Percentiles rank a stretch among this genome's conserved stretches.
Conservation (phyloP, 2,888 invertebrate genomes). For the Drosophila seclusa region DNA sequence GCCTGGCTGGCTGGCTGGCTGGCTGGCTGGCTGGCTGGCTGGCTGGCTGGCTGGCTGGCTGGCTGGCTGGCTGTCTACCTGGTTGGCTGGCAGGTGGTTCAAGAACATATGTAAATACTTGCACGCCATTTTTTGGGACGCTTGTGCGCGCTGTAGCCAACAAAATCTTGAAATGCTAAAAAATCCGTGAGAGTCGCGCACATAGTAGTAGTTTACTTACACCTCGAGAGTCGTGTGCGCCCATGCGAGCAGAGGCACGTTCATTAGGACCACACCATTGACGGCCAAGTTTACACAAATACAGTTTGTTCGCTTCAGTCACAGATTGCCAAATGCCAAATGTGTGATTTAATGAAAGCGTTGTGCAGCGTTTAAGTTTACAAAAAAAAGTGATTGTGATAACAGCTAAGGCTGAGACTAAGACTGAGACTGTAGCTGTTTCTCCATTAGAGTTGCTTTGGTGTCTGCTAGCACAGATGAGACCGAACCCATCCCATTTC, state of each 20-base stretch:
- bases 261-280: constrained; percentile 4
- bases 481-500: constrained; percentile 4
- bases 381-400: background rate
- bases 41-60: constrained; percentile 7
- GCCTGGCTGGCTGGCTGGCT: background rate
- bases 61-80: background rate
- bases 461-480: constrained; percentile 25
- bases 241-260: constrained; percentile 32
- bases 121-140: constrained; percentile 62
- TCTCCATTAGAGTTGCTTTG: constrained; percentile 45
- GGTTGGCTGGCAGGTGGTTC: constrained; percentile 47
- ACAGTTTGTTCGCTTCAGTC: constrained; percentile 12
- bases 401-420: background rate
- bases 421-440: background rate
- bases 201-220: constrained; percentile 58
- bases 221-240: constrained; percentile 66
- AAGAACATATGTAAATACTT: constrained; percentile 76
- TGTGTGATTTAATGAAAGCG: constrained; percentile 49
- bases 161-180: constrained; percentile 47
- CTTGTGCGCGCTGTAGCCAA: constrained; percentile 23
- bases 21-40: background rate
- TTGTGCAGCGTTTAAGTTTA: constrained; percentile 21
- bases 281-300: constrained; percentile 41
- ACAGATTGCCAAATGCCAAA: constrained; percentile 10
- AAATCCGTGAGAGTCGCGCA: constrained; percentile 54